Evolutionary conservation across 35 echinoderm and acorn worm species (phyloP), one percentile per base, ranked within the genome.

Genomic region (Anneissia japonica): DNA sequence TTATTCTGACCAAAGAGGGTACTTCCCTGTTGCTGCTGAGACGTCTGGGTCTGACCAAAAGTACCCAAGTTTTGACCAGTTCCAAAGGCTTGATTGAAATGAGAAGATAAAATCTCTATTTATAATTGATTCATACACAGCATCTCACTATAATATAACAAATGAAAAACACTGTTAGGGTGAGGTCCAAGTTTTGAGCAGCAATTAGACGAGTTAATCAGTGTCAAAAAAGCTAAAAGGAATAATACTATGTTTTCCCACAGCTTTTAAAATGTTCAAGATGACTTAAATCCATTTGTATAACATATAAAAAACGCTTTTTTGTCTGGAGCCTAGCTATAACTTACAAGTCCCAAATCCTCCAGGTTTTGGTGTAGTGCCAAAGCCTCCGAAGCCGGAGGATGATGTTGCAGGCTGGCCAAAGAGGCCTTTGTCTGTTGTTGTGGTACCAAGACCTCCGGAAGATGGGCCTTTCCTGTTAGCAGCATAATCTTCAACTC

Each of bases 401-500:
- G 75, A 19, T 0, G 88, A 75, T 36, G 91, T 84, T 26, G 74
- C 46, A 3, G 39, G 45, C 76, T 93, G 90, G 41, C 91, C 88
- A 88, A 97, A 97, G 38, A 93, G 46, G 19, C 91, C 88, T 77
- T 86, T 93, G 56, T 95, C 95, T 5, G 86, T 32, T 74, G 82
- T 86, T 17, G 91, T 86, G 84, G 93, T 86, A 4, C 94, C 94
- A n/a, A 97, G 83, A 34, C 84, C 81, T 3, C 88, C 74, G n/a
- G 79, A 73, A 4, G 84, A 39, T 28, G 85, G 37, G 19, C 93
- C 93, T 33, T 84, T 84, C 17, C 87, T 36, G 37, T 94, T 90
- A 46, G 91, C 91, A 21, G 46, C 55, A 85, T 97, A 97, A 88
- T 97, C 95, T 79, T 97, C 95, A 10, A 74, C 32, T 88, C 95